These are phyloP conservation scores for Euwallacea fornicatus DNA, from an alignment of 1,140 invertebrate genomes.

Conservation along the genomic window DNA sequence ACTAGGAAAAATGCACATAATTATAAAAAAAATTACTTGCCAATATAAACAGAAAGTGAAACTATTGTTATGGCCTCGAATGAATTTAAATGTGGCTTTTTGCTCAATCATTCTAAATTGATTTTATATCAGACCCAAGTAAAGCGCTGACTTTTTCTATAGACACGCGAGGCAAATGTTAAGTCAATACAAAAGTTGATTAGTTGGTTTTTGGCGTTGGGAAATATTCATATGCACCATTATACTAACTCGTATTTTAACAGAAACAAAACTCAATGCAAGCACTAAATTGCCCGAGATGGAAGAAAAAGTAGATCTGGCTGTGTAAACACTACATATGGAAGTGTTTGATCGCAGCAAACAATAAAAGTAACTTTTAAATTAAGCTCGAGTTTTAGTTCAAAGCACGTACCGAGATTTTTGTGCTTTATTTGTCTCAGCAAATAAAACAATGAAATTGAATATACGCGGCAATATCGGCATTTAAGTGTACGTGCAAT, in stretches of 20 bases:
- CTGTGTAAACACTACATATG: constrained; percentile 24
- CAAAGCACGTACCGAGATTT: constrained; percentile 26
- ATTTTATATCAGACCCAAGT: too few species aligned
- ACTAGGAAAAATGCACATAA: too few species aligned
- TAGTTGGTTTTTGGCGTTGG: not conserved
- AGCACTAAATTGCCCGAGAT: too few species aligned
- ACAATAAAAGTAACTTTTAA: constrained; percentile 36
- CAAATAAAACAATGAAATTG: constrained; percentile 26
- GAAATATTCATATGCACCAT: too few species aligned
- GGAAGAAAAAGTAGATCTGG: not conserved
- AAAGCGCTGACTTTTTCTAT: too few species aligned
- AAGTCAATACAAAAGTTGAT: not conserved
- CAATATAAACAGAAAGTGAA: too few species aligned
- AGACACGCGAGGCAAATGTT: not conserved
- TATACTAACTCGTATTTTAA: too few species aligned
- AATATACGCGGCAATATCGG: constrained; percentile 15
- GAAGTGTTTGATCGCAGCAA: constrained; percentile 25
- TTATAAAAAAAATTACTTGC: too few species aligned
- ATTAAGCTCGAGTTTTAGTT: constrained; percentile 24
- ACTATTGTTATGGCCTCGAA: too few species aligned
- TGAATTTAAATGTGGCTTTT: too few species aligned
- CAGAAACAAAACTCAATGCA: not conserved
- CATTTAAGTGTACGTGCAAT: constrained; percentile 4
- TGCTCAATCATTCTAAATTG: too few species aligned
- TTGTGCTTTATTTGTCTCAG: constrained; percentile 23